Evolutionary conservation across 1,140 invertebrate genomes (phyloP).

Genomic region (Megalopta genalis): DNA sequence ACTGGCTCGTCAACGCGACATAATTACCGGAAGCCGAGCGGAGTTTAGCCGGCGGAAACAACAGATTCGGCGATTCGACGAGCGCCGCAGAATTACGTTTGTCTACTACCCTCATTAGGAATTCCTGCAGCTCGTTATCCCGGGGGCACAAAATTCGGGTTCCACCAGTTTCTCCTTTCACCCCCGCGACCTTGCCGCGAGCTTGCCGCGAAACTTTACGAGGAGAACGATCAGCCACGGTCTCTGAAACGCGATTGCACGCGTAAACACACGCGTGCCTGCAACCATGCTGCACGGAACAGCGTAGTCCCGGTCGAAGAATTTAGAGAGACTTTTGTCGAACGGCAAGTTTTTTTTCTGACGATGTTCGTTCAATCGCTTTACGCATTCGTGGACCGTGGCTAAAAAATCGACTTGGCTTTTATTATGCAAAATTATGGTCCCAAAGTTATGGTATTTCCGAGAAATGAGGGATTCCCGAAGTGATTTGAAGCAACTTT

Average conservation of each 20-base stretch:
- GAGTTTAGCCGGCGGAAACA: slow-evolving; percentile 34
- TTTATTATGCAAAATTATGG: no score
- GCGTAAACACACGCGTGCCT: no score
- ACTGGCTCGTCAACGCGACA: slow-evolving; percentile 21
- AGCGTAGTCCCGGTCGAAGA: no score
- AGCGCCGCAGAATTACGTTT: slow-evolving; percentile 22
- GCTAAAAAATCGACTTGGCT: no score
- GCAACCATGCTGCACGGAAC: no score
- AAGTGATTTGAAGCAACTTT: no score
- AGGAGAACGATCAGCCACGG: slow-evolving; percentile 14
- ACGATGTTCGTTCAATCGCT: no score
- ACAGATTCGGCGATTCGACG: slow-evolving; percentile 26
- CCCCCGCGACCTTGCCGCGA: not conserved
- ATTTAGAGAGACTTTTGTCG: no score
- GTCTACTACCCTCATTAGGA: slow-evolving; percentile 33
- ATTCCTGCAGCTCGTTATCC: slow-evolving; percentile 48
- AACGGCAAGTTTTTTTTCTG: no score
- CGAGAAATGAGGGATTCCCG: no score
- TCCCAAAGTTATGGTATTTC: no score
- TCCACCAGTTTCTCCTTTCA: not conserved
- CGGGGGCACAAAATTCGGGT: slow-evolving; percentile 24
- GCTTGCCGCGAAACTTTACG: slow-evolving; percentile 11
- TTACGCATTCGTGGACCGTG: no score
- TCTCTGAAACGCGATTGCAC: not conserved
- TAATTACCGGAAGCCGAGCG: slow-evolving; percentile 36